A percentile compares a stretch with the other conserved stretches of the same genome.
Evolutionary conservation across 1,140 invertebrate species (phyloP).

Genomic region (Babylonia areolata): DNA sequence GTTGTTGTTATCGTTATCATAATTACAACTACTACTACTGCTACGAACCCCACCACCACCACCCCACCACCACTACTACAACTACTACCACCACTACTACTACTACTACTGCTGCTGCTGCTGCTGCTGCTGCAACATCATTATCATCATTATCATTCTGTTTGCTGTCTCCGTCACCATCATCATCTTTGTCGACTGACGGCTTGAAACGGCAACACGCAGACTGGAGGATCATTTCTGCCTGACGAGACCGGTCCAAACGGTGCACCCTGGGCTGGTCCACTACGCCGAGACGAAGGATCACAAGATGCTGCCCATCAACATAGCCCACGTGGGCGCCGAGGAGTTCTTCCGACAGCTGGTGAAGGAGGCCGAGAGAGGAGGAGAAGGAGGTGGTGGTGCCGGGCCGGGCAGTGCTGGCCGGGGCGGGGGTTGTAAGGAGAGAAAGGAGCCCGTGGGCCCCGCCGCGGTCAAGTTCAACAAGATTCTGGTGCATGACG

Average conservation of each 20-base stretch:
- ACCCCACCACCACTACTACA: no score
- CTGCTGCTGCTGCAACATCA: no score
- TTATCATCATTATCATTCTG: no score
- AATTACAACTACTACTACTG: not conserved
- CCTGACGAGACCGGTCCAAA: conserved; percentile 66
- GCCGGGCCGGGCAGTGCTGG: no score
- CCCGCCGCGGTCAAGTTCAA: conserved; percentile 59
- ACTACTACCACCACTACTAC: not conserved
- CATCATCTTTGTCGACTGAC: not conserved
- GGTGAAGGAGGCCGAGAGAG: conserved; percentile 37
- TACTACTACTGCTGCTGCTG: no score
- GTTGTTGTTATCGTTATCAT: not conserved
- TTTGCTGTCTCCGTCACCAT: not conserved
- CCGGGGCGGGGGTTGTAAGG: no score
- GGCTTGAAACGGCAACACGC: no score
- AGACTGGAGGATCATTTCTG: conserved; percentile 69
- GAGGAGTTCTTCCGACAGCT: conserved; percentile 69
- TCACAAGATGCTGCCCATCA: conserved; percentile 64
- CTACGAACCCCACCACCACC: no score
- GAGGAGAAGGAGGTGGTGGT: not conserved
- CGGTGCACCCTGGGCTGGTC: conserved; percentile 68
- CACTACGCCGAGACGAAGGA: conserved; percentile 67
- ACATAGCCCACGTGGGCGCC: conserved; percentile 67
- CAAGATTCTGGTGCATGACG: conserved; percentile 68
- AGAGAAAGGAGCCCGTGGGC: no score